Percentiles rank a stretch among this genome's conserved stretches.
phyloP scores from a whole-genome alignment of 2,797 vertebrate genomes.

The Dallia pectoralis region DNA sequence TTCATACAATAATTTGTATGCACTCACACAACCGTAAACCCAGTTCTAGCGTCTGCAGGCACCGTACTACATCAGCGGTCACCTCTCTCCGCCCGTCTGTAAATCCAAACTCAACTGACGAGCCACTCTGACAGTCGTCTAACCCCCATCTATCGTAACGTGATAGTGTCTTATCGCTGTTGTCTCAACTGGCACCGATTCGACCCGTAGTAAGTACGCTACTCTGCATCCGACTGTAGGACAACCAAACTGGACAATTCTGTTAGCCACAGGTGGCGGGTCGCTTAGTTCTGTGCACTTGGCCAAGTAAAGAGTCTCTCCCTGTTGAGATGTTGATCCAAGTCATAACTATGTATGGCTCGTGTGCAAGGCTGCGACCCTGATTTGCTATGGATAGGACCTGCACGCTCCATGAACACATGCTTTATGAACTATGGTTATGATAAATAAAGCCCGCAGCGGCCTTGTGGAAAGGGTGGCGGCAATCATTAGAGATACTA shows the following conservation, averaged over 20 bases:
- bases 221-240: not conserved
- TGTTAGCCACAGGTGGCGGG: not conserved
- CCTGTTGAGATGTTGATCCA: not conserved
- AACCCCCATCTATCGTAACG: not conserved
- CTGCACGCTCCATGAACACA: constrained; percentile 30
- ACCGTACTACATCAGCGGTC: not conserved
- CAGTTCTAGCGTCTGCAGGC: not conserved
- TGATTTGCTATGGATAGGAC: constrained; percentile 34
- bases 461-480: constrained; percentile 39
- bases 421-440: constrained; percentile 39
- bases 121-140: not conserved
- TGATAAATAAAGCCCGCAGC: constrained; percentile 29
- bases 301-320: not conserved
- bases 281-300: not conserved
- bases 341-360: constrained; percentile 1
- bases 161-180: not conserved
- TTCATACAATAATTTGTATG: too few species aligned
- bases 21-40: too few species aligned
- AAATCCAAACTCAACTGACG: not conserved
- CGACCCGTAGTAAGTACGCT: not conserved
- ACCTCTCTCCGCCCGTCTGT: not conserved
- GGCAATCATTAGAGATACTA: constrained; percentile 34
- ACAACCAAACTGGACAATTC: not conserved
- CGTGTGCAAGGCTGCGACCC: constrained; percentile 35
- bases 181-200: not conserved